These are phyloP conservation scores for Rhyacichthys aspro DNA, from an alignment of 2,797 vertebrate genomes.

Conservation along the genomic window DNA sequence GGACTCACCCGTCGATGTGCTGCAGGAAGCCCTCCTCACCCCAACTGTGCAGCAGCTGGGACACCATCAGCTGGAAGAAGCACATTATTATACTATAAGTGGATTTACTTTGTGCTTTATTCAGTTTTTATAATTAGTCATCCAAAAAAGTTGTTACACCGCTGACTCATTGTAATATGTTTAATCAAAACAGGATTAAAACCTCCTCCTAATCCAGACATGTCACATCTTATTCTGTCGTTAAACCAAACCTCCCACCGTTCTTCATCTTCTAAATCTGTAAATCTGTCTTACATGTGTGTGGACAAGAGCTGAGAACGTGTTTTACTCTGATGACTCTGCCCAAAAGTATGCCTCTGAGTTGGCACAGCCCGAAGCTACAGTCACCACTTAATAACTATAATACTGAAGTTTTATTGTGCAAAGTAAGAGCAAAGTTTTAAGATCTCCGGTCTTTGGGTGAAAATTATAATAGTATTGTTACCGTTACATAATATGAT, in stretches of 20 bases:
- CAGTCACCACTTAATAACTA: no score
- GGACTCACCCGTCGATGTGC: slow-evolving; percentile 84
- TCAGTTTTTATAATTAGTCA: no score
- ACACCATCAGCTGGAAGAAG: slow-evolving; percentile 84
- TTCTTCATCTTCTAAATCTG: not conserved
- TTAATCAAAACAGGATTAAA: slow-evolving; percentile 1
- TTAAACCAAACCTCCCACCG: not conserved
- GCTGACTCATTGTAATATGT: no score
- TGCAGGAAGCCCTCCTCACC: slow-evolving; percentile 89
- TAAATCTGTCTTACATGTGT: not conserved
- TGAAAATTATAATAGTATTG: no score
- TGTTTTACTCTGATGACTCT: slow-evolving; percentile 2
- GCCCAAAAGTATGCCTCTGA: slow-evolving; percentile 10
- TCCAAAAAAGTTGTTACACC: no score
- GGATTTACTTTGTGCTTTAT: no score
- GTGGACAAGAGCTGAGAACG: not conserved
- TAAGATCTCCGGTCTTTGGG: no score
- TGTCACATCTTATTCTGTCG: not conserved
- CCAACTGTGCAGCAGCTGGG: slow-evolving; percentile 89
- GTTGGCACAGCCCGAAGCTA: not conserved
- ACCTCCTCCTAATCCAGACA: slow-evolving; percentile 22
- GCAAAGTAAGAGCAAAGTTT: no score
- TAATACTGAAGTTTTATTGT: not conserved
- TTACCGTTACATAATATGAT: no score
- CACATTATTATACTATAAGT: not conserved